Percentiles rank a stretch among this genome's conserved stretches.
These are phyloP conservation scores for Cosmorhoe ocellata DNA, from an alignment of 2,888 invertebrate genomes.

Conservation along the genomic window DNA sequence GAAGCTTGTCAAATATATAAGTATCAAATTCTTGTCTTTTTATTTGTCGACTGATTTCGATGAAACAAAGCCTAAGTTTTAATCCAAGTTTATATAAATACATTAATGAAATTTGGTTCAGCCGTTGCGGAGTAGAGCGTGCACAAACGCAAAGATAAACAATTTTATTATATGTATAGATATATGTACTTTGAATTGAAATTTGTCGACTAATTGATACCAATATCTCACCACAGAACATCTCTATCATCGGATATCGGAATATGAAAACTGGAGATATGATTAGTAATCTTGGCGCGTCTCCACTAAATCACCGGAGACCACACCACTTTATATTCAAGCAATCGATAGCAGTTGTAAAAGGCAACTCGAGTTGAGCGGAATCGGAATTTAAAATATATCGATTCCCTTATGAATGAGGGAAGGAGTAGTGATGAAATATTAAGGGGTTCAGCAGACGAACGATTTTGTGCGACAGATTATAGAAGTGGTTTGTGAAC, in stretches of 20 bases:
- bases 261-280: background rate
- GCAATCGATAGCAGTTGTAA: conserved; percentile 68
- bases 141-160: too few species aligned
- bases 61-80: too few species aligned
- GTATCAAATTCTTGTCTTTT: too few species aligned
- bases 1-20: too few species aligned
- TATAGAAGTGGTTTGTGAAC: too few species aligned
- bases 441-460: conserved; percentile 30
- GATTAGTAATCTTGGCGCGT: conserved; percentile 27
- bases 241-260: background rate
- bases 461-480: conserved; percentile 10
- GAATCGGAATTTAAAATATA: conserved; percentile 79
- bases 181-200: too few species aligned
- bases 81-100: too few species aligned
- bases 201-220: too few species aligned
- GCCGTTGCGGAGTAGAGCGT: too few species aligned
- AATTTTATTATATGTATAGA: too few species aligned
- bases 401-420: conserved; percentile 66
- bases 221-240: background rate
- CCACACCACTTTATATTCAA: conserved; percentile 69
- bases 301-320: conserved; percentile 39
- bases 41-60: too few species aligned
- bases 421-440: conserved; percentile 36
- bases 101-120: too few species aligned
- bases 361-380: conserved; percentile 58